These are phyloP conservation scores for Muraenolepis orangiensis DNA, from an alignment of 2,797 vertebrate genomes.

Conservation along the genomic window DNA sequence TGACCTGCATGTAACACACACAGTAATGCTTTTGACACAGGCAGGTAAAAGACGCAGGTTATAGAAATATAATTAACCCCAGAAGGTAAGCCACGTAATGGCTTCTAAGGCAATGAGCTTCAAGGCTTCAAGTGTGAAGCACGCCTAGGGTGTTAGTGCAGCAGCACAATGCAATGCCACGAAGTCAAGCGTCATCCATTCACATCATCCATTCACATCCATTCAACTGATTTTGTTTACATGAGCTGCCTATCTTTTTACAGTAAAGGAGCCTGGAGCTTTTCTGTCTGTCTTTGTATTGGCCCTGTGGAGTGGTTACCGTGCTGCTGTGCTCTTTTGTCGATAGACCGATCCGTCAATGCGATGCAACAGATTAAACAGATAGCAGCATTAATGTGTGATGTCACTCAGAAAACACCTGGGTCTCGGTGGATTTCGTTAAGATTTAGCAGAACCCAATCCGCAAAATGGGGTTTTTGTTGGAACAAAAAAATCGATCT, in stretches of 20 bases:
- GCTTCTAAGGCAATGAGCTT: neutral
- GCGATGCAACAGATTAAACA: neutral
- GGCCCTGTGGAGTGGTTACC: neutral
- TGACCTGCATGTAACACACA: slow-evolving; percentile 10
- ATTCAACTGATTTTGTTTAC: neutral
- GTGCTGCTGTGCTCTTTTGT: neutral
- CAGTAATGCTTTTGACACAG: neutral
- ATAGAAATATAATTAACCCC: neutral
- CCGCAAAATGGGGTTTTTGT: neutral
- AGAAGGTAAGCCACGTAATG: neutral
- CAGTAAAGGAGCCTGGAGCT: neutral
- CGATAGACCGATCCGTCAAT: neutral
- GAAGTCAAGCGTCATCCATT: neutral
- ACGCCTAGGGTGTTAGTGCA: neutral
- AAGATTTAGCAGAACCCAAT: neutral
- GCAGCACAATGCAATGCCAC: neutral
- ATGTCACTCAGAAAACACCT: neutral
- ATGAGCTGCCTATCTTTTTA: neutral
- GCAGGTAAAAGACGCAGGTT: no score
- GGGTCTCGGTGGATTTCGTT: neutral
- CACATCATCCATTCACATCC: neutral
- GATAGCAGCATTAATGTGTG: neutral
- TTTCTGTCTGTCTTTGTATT: no score
- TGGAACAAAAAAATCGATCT: neutral
- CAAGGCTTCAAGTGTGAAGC: no score